phyloP scores from a whole-genome alignment of 2,888 invertebrate species.

The Bellardia bayeri region DNA sequence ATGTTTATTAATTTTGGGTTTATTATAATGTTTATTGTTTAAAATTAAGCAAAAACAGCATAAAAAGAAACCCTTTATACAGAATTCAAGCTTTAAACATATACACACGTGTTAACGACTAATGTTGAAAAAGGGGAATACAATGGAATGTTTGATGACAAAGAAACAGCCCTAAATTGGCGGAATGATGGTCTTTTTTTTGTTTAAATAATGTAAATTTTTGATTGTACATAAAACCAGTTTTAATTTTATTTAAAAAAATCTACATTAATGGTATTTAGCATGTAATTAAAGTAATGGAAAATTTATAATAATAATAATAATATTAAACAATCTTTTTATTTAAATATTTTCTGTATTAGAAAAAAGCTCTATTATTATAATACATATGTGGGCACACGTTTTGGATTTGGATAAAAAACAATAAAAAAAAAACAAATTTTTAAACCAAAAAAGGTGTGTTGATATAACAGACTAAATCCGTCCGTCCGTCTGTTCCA shows the following conservation, averaged over 20 bases:
- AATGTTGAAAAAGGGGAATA: neutral
- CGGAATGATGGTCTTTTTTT: neutral
- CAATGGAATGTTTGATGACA: neutral
- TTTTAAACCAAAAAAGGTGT: conserved; percentile 50
- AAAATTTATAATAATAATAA: neutral
- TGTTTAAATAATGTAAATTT: neutral
- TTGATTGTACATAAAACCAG: conserved; percentile 17
- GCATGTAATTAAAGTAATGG: neutral
- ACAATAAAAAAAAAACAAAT: neutral
- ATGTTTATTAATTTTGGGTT: conserved; percentile 1
- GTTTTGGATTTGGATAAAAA: neutral
- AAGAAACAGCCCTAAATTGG: conserved; percentile 39
- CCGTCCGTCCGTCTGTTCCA: neutral
- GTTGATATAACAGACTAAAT: neutral
- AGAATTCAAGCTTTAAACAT: neutral
- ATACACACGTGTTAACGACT: neutral
- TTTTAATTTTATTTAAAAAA: neutral
- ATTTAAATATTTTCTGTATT: neutral
- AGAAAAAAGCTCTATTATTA: neutral
- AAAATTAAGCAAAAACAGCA: neutral
- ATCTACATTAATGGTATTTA: neutral
- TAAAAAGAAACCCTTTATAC: conserved; percentile 7
- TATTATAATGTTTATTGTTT: conserved; percentile 5
- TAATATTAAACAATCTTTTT: neutral
- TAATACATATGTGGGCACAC: conserved; percentile 4